These are phyloP conservation scores for Cheumatopsyche charites DNA, from an alignment of 1,140 invertebrate species.

Conservation along the genomic window DNA sequence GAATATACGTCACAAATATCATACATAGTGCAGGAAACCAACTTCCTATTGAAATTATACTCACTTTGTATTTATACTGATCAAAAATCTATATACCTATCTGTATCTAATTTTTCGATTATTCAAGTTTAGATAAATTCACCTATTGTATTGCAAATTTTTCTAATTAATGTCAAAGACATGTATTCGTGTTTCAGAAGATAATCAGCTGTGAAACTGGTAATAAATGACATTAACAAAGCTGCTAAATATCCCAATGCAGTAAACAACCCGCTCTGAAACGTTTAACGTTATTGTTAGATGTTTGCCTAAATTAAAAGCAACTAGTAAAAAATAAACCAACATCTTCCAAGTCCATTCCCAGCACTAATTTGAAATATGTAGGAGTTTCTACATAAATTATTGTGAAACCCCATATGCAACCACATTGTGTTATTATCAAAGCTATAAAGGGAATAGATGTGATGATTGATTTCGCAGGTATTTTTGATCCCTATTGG, in stretches of 20 bases:
- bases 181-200: background rate
- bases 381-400: slow-evolving; percentile 11
- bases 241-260: slow-evolving; percentile 1
- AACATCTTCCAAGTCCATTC: slow-evolving; percentile 28
- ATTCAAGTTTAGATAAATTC: background rate
- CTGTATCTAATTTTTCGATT: background rate
- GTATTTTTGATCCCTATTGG: slow-evolving; percentile 17
- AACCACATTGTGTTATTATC: slow-evolving; percentile 9
- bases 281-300: background rate
- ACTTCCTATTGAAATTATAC: slow-evolving; percentile 11
- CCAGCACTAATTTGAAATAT: slow-evolving; percentile 29
- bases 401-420: slow-evolving; percentile 19
- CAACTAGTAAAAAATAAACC: background rate
- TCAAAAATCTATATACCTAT: background rate
- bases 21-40: slow-evolving; percentile 16
- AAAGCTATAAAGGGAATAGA: slow-evolving; percentile 12
- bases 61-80: too few species aligned
- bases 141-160: slow-evolving; percentile 17
- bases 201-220: slow-evolving; percentile 6
- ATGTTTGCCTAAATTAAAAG: background rate
- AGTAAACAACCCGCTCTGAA: slow-evolving; percentile 6
- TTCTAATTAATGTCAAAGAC: slow-evolving; percentile 11
- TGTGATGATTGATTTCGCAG: slow-evolving; percentile 27
- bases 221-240: background rate
- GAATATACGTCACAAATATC: slow-evolving; percentile 12